These are phyloP conservation scores for Pinna nobilis DNA, from an alignment of 1,140 invertebrate species.

Conservation along the genomic window DNA sequence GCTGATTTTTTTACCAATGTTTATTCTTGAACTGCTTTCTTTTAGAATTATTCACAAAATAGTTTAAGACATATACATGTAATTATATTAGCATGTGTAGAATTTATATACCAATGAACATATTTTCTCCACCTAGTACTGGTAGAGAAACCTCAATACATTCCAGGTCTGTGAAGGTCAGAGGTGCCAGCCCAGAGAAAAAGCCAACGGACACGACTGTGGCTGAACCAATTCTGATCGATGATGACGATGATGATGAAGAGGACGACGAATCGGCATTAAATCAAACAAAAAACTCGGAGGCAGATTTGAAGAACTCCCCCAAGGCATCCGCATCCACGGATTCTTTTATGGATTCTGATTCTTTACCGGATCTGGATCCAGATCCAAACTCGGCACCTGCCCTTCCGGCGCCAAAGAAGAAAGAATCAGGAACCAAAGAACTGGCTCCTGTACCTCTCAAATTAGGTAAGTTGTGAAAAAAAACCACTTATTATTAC, in stretches of 20 bases:
- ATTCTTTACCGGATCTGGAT: conserved; percentile 40
- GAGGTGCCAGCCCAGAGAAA: conserved; percentile 9
- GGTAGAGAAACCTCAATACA: neutral
- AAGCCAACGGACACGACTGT: neutral
- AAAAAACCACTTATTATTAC: neutral
- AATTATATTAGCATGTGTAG: neutral
- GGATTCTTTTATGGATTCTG: conserved; percentile 36
- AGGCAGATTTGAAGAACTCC: no score
- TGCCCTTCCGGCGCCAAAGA: neutral
- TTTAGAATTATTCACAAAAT: no score
- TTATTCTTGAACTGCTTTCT: no score
- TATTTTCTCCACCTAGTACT: neutral
- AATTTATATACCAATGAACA: neutral
- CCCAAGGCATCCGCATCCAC: neutral
- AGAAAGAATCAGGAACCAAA: neutral
- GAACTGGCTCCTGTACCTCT: neutral
- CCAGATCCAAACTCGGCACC: conserved; percentile 14
- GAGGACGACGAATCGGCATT: neutral
- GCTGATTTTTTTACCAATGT: no score
- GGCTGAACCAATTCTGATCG: conserved; percentile 25
- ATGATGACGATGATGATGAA: conserved; percentile 45
- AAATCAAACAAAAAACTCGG: neutral
- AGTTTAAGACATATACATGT: neutral
- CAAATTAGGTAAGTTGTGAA: neutral
- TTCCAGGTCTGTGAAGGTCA: conserved; percentile 26